Evolutionary conservation across 2,888 invertebrate genomes (phyloP), one percentile per base, ranked within the genome.

Genomic region (Lasioglossum oenotherae): DNA sequence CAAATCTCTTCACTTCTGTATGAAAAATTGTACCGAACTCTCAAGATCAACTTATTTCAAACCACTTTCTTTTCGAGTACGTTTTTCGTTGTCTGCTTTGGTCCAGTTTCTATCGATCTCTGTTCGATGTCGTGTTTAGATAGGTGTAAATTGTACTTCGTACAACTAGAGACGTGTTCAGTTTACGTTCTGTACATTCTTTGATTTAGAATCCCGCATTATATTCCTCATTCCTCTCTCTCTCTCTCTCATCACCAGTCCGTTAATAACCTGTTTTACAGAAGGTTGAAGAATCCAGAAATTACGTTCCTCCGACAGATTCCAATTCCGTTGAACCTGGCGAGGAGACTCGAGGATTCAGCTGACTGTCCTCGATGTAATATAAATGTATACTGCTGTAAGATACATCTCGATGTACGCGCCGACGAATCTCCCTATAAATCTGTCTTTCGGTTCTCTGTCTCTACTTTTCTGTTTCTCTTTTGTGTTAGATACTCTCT

Each of bases 401-500:
- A 84, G 35, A 91, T 92, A 90, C 88, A 86, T 87, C 78, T 86
- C 49, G 38, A 35, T 79, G 69, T 76, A 74, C 60, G 80, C 35
- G 75, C 73, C 73, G 79, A 78, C 19, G 74, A 85, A 60, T 74
- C 78, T 69, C 71, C 31, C 64, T 16, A 10, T 44, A n/a, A 57
- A n/a, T 57, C 35, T 73, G 57, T 69, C 69, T 69, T 89, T 86
- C 85, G 85, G 78, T 81, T 90, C 60, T 86, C 85, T 71, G 38
- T 87, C 77, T 89, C 88, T 88, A 86, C 83, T 89, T 85, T 80
- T 92, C 80, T 92, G 82, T 92, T 89, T 89, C 89, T 76, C 73
- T 73, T 85, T 85, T 91, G 87, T 95, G 95, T 93, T 96, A 96
- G 96, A 96, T 96, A 92, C 95, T 92, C 95, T 96, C 92, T 96